Percentiles rank a stretch among this genome's conserved stretches.
These are phyloP conservation scores for Megaceryle alcyon DNA, from an alignment of 2,797 vertebrate species.

Conservation along the genomic window DNA sequence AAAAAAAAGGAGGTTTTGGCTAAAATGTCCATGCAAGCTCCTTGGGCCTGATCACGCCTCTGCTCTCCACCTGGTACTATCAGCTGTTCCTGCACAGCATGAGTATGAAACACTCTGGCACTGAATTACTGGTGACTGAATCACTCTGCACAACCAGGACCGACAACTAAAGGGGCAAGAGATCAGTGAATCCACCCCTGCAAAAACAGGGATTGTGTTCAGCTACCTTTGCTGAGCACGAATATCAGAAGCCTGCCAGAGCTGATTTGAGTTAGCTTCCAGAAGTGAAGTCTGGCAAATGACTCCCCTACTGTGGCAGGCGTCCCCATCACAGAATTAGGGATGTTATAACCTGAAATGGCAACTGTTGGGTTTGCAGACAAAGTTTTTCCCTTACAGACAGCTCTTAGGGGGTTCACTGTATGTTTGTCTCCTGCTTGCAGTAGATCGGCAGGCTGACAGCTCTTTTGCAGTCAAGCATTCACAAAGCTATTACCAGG, in stretches of 20 bases:
- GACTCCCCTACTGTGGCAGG: neutral
- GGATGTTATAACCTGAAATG: neutral
- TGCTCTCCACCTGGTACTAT: neutral
- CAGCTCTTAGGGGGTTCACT: neutral
- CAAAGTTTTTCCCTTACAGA: neutral
- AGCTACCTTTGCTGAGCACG: neutral
- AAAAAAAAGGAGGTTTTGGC: neutral
- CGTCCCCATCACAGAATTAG: neutral
- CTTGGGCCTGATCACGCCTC: neutral
- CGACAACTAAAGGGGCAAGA: neutral
- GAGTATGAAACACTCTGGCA: neutral
- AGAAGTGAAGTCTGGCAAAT: neutral
- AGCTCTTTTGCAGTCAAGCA: neutral
- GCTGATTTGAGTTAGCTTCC: neutral
- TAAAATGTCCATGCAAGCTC: neutral
- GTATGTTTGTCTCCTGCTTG: neutral
- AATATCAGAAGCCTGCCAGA: neutral
- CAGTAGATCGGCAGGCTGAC: neutral
- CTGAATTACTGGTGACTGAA: accelerated
- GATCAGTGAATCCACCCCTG: neutral
- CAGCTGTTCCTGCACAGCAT: neutral
- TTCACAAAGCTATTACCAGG: neutral
- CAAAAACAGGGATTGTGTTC: neutral
- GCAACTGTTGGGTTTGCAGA: neutral
- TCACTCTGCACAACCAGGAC: neutral